Evolutionary conservation across 2,888 invertebrate genomes (phyloP).

Genomic region (Cylindroiulus punctatus): DNA sequence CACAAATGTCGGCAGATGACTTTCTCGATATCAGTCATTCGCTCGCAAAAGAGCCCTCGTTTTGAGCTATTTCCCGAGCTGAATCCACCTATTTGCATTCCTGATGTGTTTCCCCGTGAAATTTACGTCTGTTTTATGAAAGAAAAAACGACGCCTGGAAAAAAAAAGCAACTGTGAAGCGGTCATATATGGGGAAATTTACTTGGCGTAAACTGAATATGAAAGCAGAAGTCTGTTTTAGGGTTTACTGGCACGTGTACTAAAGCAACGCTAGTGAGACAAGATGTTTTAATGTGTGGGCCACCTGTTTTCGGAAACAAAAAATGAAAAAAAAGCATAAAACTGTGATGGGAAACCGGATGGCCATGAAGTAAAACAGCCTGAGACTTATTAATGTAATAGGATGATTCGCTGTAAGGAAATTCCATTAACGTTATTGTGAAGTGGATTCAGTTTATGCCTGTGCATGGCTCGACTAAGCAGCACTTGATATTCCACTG

Average conservation of each 20-base stretch:
- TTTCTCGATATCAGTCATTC: conserved; percentile 25
- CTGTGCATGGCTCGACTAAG: background rate
- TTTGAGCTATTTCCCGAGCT: background rate
- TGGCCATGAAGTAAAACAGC: conserved; percentile 13
- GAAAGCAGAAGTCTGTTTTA: background rate
- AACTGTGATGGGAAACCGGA: background rate
- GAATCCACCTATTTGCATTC: conserved; percentile 6
- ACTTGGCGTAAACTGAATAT: conserved; percentile 38
- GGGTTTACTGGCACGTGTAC: background rate
- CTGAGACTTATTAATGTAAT: background rate
- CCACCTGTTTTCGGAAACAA: background rate
- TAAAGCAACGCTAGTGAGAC: background rate
- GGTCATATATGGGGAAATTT: background rate
- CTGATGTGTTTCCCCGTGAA: background rate
- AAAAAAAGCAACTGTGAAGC: background rate
- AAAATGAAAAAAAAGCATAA: background rate
- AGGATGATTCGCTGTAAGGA: background rate
- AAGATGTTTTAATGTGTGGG: background rate
- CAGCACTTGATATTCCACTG: background rate
- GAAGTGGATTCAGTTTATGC: conserved; percentile 20
- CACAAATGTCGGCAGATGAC: conserved; percentile 4
- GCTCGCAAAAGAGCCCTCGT: conserved; percentile 2
- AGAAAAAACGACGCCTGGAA: background rate
- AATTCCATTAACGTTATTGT: conserved; percentile 38
- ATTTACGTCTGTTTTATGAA: conserved; percentile 22